Percentiles rank a stretch among this genome's conserved stretches.
Conservation (phyloP, 2,888 invertebrate genomes). For the Thumatha senex region DNA sequence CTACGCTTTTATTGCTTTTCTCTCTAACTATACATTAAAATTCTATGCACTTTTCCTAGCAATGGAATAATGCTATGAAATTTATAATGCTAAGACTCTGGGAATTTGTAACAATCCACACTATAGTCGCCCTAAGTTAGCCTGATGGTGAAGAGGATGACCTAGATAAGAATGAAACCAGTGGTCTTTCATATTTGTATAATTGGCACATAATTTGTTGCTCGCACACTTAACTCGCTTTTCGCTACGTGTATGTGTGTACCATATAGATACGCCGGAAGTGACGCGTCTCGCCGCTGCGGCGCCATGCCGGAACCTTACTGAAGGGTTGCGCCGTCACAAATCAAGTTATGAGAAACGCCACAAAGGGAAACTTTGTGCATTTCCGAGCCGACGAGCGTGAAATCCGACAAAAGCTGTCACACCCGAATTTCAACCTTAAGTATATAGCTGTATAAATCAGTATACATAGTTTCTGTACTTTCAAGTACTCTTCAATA, state of each 20-base stretch:
- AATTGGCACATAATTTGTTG: no score
- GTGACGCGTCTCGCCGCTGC: conserved; percentile 76
- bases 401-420: conserved; percentile 66
- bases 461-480: conserved; percentile 28
- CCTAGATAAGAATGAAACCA: no score
- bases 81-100: no score
- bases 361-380: conserved; percentile 83
- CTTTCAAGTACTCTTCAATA: conserved; percentile 35
- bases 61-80: no score
- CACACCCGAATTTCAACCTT: conserved; percentile 45
- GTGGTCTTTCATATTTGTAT: no score
- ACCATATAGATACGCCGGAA: conserved; percentile 47
- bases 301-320: conserved; percentile 76
- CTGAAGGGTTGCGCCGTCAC: conserved; percentile 82
- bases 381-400: conserved; percentile 79
- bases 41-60: no score
- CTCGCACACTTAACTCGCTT: conserved; percentile 18
- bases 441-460: conserved; percentile 41
- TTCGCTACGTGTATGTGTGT: conserved; percentile 17
- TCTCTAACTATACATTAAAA: no score
- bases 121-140: no score
- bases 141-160: no score
- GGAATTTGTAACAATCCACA: no score
- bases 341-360: conserved; percentile 82
- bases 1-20: no score